Percentiles rank a stretch among this genome's conserved stretches.
phyloP scores from a whole-genome alignment of 2,797 vertebrate genomes.

The Thripadectes ignobilis region DNA sequence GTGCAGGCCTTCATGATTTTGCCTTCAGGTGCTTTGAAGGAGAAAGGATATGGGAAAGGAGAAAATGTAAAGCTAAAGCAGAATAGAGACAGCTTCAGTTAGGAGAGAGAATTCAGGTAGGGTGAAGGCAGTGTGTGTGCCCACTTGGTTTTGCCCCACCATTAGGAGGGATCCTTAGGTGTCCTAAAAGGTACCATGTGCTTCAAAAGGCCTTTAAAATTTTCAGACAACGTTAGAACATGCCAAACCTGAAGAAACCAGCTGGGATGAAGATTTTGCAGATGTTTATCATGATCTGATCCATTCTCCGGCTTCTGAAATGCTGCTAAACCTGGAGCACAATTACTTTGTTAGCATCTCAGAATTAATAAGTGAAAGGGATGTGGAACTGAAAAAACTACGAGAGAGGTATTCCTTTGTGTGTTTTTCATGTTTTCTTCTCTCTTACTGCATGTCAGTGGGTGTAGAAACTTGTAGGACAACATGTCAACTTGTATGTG shows the following conservation, averaged over 20 bases:
- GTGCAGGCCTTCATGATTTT: background rate
- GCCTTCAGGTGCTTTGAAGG: background rate
- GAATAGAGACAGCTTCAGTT: background rate
- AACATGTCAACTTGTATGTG: accelerated
- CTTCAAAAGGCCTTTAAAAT: background rate
- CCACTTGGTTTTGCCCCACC: background rate
- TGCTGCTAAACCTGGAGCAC: slow-evolving; percentile 94
- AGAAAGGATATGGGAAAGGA: background rate
- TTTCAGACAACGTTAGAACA: slow-evolving; percentile 89
- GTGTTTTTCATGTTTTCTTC: background rate
- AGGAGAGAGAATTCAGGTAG: background rate
- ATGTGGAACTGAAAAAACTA: slow-evolving; percentile 93
- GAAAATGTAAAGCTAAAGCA: background rate
- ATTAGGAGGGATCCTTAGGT: background rate
- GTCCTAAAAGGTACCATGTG: background rate
- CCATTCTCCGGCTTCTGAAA: slow-evolving; percentile 96
- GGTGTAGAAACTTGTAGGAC: background rate
- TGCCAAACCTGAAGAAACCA: slow-evolving; percentile 90
- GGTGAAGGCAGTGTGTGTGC: background rate
- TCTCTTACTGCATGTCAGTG: background rate
- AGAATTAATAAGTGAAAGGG: slow-evolving; percentile 94
- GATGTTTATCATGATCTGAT: slow-evolving; percentile 96
- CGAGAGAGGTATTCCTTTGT: slow-evolving; percentile 85
- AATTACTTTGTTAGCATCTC: slow-evolving; percentile 98
- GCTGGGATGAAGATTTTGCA: slow-evolving; percentile 97